A percentile compares a stretch with the other conserved stretches of the same genome.
Evolutionary conservation across 2,888 invertebrate genomes (phyloP).

Genomic region (Ophion slaviceki): DNA sequence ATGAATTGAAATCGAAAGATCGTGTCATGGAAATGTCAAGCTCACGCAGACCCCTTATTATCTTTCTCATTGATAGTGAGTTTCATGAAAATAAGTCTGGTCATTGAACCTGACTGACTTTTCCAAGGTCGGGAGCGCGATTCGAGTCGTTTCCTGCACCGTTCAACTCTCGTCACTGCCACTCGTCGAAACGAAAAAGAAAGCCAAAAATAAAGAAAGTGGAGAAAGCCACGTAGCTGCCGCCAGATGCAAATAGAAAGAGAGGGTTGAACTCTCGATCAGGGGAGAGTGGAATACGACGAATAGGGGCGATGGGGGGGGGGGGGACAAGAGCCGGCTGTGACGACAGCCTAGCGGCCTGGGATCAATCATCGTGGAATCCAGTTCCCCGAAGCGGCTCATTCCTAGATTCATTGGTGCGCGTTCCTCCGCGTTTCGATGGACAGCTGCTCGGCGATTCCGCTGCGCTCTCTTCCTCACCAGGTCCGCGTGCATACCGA

Average conservation of each 20-base stretch:
- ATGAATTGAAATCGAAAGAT: no score
- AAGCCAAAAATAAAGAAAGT: background rate
- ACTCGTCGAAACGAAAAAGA: background rate
- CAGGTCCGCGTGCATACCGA: background rate
- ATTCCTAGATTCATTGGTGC: conserved; percentile 64
- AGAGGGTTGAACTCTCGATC: conserved; percentile 16
- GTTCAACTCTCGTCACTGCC: background rate
- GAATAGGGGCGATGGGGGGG: background rate
- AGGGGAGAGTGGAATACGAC: background rate
- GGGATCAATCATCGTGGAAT: conserved; percentile 76
- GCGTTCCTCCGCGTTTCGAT: conserved; percentile 65
- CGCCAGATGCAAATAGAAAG: background rate
- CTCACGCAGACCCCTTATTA: no score
- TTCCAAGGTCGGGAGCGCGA: background rate
- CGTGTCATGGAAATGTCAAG: no score
- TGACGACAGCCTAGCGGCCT: conserved; percentile 66
- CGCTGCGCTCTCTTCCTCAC: conserved; percentile 16
- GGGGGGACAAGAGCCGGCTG: conserved; percentile 33
- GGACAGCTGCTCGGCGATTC: conserved; percentile 54
- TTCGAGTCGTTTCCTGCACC: background rate
- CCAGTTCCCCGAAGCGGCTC: conserved; percentile 64
- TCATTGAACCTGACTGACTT: background rate
- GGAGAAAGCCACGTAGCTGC: background rate
- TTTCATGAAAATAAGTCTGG: no score
- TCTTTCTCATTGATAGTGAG: no score